phyloP scores from a whole-genome alignment of 2,797 vertebrate genomes.

The Acrocephalus scirpaceus region DNA sequence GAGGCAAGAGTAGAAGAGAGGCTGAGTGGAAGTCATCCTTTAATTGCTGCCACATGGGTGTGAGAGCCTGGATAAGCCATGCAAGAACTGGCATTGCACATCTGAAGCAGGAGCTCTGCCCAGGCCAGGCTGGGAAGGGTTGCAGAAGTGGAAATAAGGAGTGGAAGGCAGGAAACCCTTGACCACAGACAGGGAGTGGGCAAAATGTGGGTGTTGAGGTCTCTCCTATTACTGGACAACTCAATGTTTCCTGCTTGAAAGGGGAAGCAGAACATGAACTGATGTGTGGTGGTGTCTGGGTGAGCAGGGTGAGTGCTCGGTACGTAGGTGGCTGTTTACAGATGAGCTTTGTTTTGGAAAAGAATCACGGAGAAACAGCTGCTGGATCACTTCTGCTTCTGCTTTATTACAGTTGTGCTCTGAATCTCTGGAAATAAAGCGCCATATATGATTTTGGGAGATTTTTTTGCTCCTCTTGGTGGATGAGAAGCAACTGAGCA shows the following conservation, averaged over 20 bases:
- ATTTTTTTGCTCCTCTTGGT: neutral
- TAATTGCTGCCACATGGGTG: neutral
- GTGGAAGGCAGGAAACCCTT: neutral
- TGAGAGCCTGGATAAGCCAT: neutral
- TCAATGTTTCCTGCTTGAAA: neutral
- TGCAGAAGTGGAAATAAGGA: neutral
- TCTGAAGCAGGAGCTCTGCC: neutral
- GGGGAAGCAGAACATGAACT: too few relatives aligned
- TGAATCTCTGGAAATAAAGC: neutral
- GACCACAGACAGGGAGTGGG: neutral
- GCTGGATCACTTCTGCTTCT: neutral
- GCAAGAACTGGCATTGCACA: neutral
- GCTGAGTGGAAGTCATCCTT: neutral
- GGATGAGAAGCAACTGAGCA: neutral
- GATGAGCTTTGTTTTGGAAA: neutral
- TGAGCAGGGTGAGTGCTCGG: neutral
- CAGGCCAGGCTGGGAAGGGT: neutral
- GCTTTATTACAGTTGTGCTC: neutral
- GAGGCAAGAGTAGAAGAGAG: neutral
- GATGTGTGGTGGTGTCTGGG: neutral
- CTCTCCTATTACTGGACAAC: neutral
- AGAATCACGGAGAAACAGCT: neutral
- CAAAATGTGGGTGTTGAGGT: neutral
- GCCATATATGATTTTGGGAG: accelerated
- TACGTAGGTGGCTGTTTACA: neutral